These are phyloP conservation scores for Acronicta alni DNA, from an alignment of 2,888 invertebrate genomes.

Conservation along the genomic window DNA sequence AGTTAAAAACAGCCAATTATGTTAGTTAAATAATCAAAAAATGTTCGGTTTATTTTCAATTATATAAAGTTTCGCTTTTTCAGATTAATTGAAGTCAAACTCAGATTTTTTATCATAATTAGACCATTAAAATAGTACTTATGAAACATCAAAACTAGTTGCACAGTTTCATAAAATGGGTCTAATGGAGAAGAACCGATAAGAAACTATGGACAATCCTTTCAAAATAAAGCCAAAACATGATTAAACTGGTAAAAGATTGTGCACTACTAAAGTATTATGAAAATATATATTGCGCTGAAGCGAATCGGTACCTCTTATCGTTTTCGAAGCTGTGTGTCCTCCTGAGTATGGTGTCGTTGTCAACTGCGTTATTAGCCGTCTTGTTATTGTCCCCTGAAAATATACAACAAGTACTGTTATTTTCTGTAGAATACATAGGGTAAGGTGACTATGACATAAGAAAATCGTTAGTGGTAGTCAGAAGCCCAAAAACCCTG, in stretches of 20 bases:
- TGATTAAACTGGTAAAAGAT: conserved; percentile 3
- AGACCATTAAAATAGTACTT: no score
- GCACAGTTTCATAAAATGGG: no score
- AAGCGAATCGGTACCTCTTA: conserved; percentile 92
- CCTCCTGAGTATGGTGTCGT: conserved; percentile 91
- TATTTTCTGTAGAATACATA: neutral
- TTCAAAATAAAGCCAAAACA: no score
- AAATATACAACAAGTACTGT: conserved; percentile 26
- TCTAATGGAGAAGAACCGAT: no score
- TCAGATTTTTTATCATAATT: no score
- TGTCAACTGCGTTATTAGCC: conserved; percentile 74
- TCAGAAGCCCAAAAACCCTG: no score
- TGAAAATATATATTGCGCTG: neutral
- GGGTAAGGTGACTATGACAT: no score
- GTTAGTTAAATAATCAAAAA: neutral
- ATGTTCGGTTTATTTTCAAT: neutral
- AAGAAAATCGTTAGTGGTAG: no score
- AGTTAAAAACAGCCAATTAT: no score
- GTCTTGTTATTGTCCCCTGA: conserved; percentile 86
- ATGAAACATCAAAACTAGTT: no score
- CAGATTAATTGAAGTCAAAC: no score
- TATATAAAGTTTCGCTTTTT: neutral
- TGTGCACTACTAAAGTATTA: conserved; percentile 32
- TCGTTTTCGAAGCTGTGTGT: conserved; percentile 97
- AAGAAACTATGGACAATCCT: no score